Conservation (phyloP, 1,140 invertebrate species). For the Ganaspis sp. region DNA sequence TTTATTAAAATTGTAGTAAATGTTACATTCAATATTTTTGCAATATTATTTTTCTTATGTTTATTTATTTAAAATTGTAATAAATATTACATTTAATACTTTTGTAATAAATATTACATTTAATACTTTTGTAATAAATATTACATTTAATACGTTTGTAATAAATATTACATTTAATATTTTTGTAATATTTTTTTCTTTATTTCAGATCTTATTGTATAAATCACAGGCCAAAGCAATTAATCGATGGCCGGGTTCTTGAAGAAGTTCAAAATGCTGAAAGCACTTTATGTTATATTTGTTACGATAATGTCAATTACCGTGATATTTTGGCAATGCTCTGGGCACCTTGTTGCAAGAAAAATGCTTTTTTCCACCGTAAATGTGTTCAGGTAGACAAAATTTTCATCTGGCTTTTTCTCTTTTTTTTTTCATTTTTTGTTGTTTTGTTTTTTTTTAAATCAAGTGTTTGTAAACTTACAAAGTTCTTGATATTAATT, state of each 20-base stretch:
- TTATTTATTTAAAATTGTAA: no score
- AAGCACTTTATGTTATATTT: constrained; percentile 76
- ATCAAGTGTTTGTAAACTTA: no score
- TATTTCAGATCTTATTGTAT: constrained; percentile 79
- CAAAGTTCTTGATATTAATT: no score
- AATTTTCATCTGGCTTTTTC: no score
- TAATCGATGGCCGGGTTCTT: constrained; percentile 64
- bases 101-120: no score
- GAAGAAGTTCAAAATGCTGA: constrained; percentile 54
- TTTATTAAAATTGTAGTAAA: constrained; percentile 21
- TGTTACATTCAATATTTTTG: no score
- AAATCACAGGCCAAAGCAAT: constrained; percentile 78
- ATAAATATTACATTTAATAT: no score
- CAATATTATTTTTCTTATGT: constrained; percentile 29
- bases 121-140: no score
- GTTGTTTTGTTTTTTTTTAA: no score
- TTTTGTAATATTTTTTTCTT: constrained; percentile 38
- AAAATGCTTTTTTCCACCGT: constrained; percentile 80
- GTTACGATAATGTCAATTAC: constrained; percentile 76
- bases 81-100: no score
- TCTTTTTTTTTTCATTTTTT: no score
- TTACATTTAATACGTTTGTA: background rate
- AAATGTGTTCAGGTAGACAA: constrained; percentile 80
- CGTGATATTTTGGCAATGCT: constrained; percentile 71
- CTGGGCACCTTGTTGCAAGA: constrained; percentile 80